phyloP scores from a whole-genome alignment of 2,797 vertebrate genomes.

The Aeoliscus strigatus region DNA sequence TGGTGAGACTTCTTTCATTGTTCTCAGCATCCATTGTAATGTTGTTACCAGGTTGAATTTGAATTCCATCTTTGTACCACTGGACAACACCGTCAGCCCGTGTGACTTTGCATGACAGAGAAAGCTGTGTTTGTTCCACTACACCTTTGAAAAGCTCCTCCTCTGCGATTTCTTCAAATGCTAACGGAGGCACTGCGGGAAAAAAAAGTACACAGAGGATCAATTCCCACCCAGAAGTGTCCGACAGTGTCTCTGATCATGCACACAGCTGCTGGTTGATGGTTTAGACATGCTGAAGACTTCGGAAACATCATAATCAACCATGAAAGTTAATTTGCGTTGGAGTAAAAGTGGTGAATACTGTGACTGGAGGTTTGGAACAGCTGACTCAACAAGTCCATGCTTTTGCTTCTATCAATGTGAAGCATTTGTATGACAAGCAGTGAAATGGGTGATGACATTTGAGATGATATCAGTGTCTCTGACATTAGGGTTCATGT shows the following conservation, averaged over 20 bases:
- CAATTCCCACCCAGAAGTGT: slow-evolving; percentile 9
- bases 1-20: slow-evolving; percentile 64
- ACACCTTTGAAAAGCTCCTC: slow-evolving; percentile 74
- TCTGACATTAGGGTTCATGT: slow-evolving; percentile 18
- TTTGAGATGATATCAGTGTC: slow-evolving; percentile 33
- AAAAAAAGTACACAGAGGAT: slow-evolving; percentile 20
- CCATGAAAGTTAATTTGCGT: slow-evolving; percentile 45
- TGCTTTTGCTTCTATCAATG: slow-evolving; percentile 41
- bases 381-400: slow-evolving; percentile 30
- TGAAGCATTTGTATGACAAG: slow-evolving; percentile 40
- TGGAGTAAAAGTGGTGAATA: slow-evolving; percentile 48
- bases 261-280: slow-evolving; percentile 22
- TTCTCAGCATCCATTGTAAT: slow-evolving; percentile 69
- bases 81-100: slow-evolving; percentile 63
- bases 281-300: slow-evolving; percentile 61
- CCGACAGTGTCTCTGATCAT: slow-evolving; percentile 8
- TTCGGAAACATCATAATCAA: slow-evolving; percentile 8
- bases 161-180: slow-evolving; percentile 69
- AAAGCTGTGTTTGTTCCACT: slow-evolving; percentile 73
- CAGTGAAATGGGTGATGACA: slow-evolving; percentile 34
- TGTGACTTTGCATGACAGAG: slow-evolving; percentile 80
- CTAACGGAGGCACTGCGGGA: slow-evolving; percentile 70
- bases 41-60: slow-evolving; percentile 62
- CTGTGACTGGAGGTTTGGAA: slow-evolving; percentile 22
- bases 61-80: slow-evolving; percentile 85